A percentile compares a stretch with the other conserved stretches of the same genome.
phyloP scores from a whole-genome alignment of 2,888 invertebrate species.

The Acronicta aceris region DNA sequence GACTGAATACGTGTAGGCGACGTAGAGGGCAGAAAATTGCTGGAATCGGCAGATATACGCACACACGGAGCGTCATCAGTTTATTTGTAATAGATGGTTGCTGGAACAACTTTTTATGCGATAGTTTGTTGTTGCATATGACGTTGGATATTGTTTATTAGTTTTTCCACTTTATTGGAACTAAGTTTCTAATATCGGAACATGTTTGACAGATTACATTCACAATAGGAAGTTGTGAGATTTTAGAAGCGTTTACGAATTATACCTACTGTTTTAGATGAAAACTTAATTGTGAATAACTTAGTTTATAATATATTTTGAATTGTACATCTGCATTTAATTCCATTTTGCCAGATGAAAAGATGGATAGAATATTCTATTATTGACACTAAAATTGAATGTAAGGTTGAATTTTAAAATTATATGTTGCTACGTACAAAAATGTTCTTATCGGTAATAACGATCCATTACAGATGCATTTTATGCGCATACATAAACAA shows the following conservation, averaged over 20 bases:
- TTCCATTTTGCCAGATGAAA: too few relatives aligned
- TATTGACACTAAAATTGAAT: too few relatives aligned
- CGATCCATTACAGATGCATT: too few relatives aligned
- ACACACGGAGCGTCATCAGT: constrained; percentile 42
- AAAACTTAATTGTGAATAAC: too few relatives aligned
- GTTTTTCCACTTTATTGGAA: constrained; percentile 14
- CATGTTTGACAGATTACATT: constrained; percentile 16
- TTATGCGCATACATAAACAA: too few relatives aligned
- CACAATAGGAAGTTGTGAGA: constrained; percentile 14
- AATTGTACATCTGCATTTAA: too few relatives aligned
- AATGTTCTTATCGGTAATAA: too few relatives aligned
- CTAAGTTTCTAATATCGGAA: constrained; percentile 13
- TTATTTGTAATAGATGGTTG: constrained; percentile 40
- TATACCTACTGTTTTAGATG: too few relatives aligned
- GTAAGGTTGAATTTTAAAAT: too few relatives aligned
- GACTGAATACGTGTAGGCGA: constrained; percentile 58
- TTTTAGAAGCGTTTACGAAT: constrained; percentile 1
- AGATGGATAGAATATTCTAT: too few relatives aligned
- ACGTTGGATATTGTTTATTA: constrained; percentile 35
- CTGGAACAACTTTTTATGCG: constrained; percentile 30
- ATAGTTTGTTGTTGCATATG: constrained; percentile 32
- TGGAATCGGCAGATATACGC: constrained; percentile 50
- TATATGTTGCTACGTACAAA: too few relatives aligned
- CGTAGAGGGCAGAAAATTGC: constrained; percentile 55
- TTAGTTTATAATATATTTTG: too few relatives aligned